Evolutionary conservation across 2,113 vertebrate species (phyloP), one percentile per base, ranked within the genome.

Genomic region (Hemichromis elongatus): DNA sequence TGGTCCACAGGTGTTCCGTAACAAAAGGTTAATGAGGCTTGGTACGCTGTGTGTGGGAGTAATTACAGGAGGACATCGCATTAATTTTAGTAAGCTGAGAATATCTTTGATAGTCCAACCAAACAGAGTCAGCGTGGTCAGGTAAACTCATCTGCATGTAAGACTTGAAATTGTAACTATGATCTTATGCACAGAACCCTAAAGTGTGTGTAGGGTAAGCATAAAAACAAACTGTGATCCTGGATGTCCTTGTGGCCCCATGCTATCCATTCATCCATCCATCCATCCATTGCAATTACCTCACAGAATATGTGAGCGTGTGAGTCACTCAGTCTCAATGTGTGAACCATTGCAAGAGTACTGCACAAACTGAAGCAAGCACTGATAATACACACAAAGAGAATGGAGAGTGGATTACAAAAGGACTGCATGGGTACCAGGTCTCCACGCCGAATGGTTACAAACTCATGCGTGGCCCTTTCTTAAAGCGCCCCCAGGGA

Each of bases 11-110:
- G 87, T 91, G 87, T 57, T 78, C n/a, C n/a, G 3, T 84, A 91
- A 42, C 88, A 92, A 91, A 91, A 92, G 93, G 93, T 94, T 95
- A 92, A 94, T 91, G 90, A 88, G 66, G 57, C 89, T 86, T 42
- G 13, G 35, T 40, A 30, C 56, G 85, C 81, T 33, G 78, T 35
- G 42, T 84, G 84, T 80, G 82, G 83, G 85, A 85, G 86, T 91
- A 90, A 93, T 92, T 92, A 85, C 84, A 68, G 55, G 75, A 68
- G 87, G 61, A 77, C 82, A 81, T 75, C 82, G 53, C 84, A 68
- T 90, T 55, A 47, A 80, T 79, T 63, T 89, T 68, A 63, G 37
- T 84, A 52, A 55, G 75, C 78, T 12, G 18, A 84, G 40, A 40
- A 70, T 5, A 21, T 50, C 35, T 81, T 53, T 13, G 33, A 73